These are phyloP conservation scores for Gonatopus flavifemur DNA, from an alignment of 1,140 invertebrate genomes.

Conservation along the genomic window DNA sequence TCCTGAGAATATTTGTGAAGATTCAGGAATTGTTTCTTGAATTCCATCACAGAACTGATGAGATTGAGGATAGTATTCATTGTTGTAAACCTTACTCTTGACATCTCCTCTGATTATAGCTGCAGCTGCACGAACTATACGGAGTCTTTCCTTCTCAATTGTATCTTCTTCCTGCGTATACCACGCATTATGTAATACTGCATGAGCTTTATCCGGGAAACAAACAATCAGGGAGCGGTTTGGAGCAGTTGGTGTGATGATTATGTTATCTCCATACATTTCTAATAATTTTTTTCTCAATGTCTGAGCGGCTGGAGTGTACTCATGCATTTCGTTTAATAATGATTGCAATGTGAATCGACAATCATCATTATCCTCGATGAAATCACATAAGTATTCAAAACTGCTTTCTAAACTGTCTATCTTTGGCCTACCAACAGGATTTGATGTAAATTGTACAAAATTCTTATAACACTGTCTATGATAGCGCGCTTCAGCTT, in stretches of 20 bases:
- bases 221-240: background rate
- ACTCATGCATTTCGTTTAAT: background rate
- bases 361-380: background rate
- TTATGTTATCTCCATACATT: background rate
- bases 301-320: background rate
- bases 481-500: too few species aligned
- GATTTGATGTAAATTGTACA: too few species aligned
- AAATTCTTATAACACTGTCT: too few species aligned
- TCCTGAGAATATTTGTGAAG: background rate
- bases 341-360: background rate
- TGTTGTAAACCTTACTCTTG: constrained; percentile 19
- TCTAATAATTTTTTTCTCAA: background rate
- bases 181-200: constrained; percentile 15
- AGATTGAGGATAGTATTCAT: constrained; percentile 4
- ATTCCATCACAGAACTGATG: constrained; percentile 2
- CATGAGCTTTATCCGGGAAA: constrained; percentile 8
- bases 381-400: background rate
- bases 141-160: constrained; percentile 9
- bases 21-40: background rate
- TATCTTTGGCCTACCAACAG: background rate
- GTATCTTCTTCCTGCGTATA: constrained; percentile 8
- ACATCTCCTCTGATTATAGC: constrained; percentile 35
- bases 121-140: constrained; percentile 28
- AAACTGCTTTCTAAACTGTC: background rate
- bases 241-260: background rate